Evolutionary conservation across 2,113 vertebrate genomes (phyloP), one percentile per base, ranked within the genome.

Genomic region (Monopterus albus): DNA sequence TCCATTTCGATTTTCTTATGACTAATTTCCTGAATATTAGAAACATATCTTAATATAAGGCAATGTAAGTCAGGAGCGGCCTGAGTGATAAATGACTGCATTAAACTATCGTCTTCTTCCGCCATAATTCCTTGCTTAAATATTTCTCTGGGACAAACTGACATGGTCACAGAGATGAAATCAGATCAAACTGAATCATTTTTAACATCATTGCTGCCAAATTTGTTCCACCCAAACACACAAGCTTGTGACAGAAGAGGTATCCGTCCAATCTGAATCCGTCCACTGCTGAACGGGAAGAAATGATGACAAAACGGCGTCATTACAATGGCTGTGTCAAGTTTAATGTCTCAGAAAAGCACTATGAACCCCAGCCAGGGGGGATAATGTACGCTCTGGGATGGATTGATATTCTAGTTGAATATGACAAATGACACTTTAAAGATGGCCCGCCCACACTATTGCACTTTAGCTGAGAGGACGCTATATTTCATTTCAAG

Each of bases 401-500:
- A 83, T 65, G 78, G 78, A 85, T 76, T 71, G 86, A 83, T 83
- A 79, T 82, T 84, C 43, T 81, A 71, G 79, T 83, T 83, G 79
- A 85, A 84, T 75, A 81, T 88, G 87, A 88, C 88, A 84, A 81
- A 88, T 46, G 75, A 79, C 79, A 43, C 69, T 87, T 86, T 83
- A 73, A 81, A 79, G 79, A 86, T 23, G 62, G 49, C 14, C 78
- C 77, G 62, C 88, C 88, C 83, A 86, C 87, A 15, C 74, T n/a
- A 23, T 75, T 80, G 81, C 87, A 86, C 88, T 88, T 73, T 40
- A 73, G 75, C 71, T 7, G 72, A 72, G 83, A 79, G 85, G 73
- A 62, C 31, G 73, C 46, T 42, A 28, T 58, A 23, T 87, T 84
- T 88, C 72, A 87, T 80, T 42, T 78, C 0, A 29, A 83, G 75